Conservation (phyloP, 1,140 invertebrate species). For the Euborellia annulipes region DNA sequence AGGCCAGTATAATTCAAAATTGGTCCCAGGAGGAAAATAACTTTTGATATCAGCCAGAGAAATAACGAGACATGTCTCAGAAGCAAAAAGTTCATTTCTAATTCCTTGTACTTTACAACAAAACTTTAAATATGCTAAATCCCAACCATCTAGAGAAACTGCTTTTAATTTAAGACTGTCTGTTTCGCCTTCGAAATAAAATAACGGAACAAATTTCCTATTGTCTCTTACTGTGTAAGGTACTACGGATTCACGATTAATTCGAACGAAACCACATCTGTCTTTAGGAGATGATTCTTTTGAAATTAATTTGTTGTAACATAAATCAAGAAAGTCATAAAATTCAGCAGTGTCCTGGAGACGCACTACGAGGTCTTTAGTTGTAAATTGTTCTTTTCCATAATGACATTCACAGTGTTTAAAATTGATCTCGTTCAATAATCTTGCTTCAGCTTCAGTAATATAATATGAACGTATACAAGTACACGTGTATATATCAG, state of each 20-base stretch:
- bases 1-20: conserved; percentile 84
- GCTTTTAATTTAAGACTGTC: conserved; percentile 75
- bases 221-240: conserved; percentile 74
- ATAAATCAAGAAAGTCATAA: conserved; percentile 76
- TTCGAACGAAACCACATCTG: conserved; percentile 83
- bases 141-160: conserved; percentile 73
- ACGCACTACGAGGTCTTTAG: conserved; percentile 76
- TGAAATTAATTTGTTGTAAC: conserved; percentile 61
- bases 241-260: conserved; percentile 86
- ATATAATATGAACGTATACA: conserved; percentile 87
- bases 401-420: conserved; percentile 84
- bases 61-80: conserved; percentile 75
- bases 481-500: conserved; percentile 72
- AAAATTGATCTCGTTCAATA: conserved; percentile 85
- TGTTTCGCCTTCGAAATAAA: conserved; percentile 85
- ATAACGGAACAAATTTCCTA: conserved; percentile 81
- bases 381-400: conserved; percentile 74
- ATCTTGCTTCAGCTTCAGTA: conserved; percentile 71
- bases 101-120: conserved; percentile 90
- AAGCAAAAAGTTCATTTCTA: conserved; percentile 74
- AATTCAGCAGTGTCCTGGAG: conserved; percentile 77
- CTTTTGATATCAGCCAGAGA: conserved; percentile 77
- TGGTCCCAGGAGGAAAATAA: conserved; percentile 74
- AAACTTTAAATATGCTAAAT: conserved; percentile 80
- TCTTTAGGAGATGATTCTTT: conserved; percentile 37